Percentiles rank a stretch among this genome's conserved stretches.
phyloP scores from a whole-genome alignment of 2,888 invertebrate species.

The Dyspetes luteomarginatus region DNA sequence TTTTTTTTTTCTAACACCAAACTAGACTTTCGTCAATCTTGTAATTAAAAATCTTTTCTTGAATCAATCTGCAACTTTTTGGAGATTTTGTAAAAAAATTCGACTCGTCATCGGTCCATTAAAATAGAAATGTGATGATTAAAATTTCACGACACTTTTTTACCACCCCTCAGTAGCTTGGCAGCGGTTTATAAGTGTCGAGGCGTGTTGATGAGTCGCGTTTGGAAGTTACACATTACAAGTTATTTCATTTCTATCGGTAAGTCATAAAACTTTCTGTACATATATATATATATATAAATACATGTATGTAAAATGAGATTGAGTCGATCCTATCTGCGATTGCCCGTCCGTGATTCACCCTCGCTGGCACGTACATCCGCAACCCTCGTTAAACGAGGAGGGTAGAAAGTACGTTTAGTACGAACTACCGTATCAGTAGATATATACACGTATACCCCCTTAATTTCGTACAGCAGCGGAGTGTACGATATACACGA shows the following conservation, averaged over 20 bases:
- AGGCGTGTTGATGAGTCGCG: neutral
- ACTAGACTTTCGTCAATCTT: too few relatives aligned
- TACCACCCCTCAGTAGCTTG: neutral
- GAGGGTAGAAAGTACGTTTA: constrained; percentile 35
- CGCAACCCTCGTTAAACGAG: constrained; percentile 35
- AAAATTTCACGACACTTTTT: neutral
- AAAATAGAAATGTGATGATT: neutral
- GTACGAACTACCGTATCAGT: constrained; percentile 1
- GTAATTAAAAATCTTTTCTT: too few relatives aligned
- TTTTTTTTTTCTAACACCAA: too few relatives aligned
- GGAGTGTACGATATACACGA: constrained; percentile 8
- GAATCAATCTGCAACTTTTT: too few relatives aligned
- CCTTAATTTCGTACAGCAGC: constrained; percentile 17
- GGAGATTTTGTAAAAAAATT: neutral
- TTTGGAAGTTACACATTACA: neutral
- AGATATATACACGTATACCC: neutral
- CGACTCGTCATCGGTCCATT: neutral
- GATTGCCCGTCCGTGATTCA: constrained; percentile 36
- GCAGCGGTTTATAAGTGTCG: constrained; percentile 7
- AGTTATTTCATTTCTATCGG: neutral
- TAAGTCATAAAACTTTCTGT: neutral
- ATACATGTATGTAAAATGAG: constrained; percentile 3
- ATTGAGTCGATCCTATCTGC: constrained; percentile 31
- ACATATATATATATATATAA: constrained; percentile 5
- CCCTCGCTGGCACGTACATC: constrained; percentile 19